Evolutionary conservation across 2,797 vertebrate species (phyloP).

Genomic region (Myripristis murdjan): DNA sequence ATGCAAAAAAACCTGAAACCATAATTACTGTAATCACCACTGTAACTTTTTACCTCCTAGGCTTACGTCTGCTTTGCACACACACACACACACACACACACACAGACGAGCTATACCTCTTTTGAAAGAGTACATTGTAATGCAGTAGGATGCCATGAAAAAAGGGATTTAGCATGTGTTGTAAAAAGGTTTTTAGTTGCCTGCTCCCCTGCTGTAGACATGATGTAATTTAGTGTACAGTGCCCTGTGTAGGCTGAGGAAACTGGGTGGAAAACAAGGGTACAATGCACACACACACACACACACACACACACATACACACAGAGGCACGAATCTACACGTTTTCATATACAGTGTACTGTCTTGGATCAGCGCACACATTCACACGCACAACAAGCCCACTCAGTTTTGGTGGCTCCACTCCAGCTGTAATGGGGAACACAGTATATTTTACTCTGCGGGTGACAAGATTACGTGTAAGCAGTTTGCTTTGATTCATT

Average conservation of each 20-base stretch:
- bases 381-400: constrained; percentile 9
- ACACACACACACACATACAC: background rate
- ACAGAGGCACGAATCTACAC: background rate
- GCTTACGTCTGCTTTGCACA: constrained; percentile 62
- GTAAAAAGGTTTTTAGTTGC: constrained; percentile 56
- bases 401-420: constrained; percentile 43
- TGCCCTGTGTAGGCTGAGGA: constrained; percentile 26
- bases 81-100: background rate
- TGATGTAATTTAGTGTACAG: constrained; percentile 65
- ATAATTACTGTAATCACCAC: constrained; percentile 81
- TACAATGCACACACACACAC: constrained; percentile 9
- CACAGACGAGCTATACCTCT: constrained; percentile 18
- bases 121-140: constrained; percentile 69
- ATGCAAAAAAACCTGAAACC: constrained; percentile 80
- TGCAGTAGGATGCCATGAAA: constrained; percentile 62
- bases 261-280: constrained; percentile 45
- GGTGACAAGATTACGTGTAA: constrained; percentile 75
- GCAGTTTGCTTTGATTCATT: constrained; percentile 80
- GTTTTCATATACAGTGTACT: background rate
- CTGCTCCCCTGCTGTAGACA: constrained; percentile 57
- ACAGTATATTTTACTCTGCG: constrained; percentile 58
- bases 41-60: constrained; percentile 75
- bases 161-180: constrained; percentile 56
- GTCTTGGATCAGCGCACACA: background rate
- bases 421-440: constrained; percentile 39